phyloP scores from a whole-genome alignment of 2,888 invertebrate genomes.

The Erpobdella octoculata region DNA sequence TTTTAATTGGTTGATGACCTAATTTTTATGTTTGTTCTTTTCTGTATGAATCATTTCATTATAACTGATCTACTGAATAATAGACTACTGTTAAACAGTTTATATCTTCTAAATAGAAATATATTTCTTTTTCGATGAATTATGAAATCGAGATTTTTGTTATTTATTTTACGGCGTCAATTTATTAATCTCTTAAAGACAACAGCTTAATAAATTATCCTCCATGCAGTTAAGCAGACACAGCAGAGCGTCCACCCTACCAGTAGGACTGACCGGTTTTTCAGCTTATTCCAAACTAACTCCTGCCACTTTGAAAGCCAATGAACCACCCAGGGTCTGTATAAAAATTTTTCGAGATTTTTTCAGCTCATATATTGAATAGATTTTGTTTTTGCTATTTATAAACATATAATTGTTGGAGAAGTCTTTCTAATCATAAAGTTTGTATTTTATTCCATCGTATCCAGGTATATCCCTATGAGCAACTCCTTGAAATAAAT shows the following conservation, averaged over 20 bases:
- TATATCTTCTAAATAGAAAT: too few species aligned
- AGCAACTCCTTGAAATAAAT: constrained; percentile 20
- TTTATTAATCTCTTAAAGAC: background rate
- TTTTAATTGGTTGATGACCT: background rate
- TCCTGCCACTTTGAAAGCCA: background rate
- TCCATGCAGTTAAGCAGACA: background rate
- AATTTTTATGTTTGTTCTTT: too few species aligned
- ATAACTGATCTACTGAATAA: too few species aligned
- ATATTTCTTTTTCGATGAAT: too few species aligned
- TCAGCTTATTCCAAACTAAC: constrained; percentile 13
- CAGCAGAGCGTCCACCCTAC: constrained; percentile 19
- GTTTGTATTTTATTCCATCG: too few species aligned
- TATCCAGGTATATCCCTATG: constrained; percentile 27
- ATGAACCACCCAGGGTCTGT: constrained; percentile 14
- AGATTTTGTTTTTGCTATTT: background rate
- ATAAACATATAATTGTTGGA: too few species aligned
- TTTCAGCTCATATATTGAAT: background rate
- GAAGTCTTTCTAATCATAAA: too few species aligned
- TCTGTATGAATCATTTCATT: too few species aligned
- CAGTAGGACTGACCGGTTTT: constrained; percentile 10
- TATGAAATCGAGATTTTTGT: too few species aligned
- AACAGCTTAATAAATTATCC: too few species aligned
- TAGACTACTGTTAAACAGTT: too few species aligned
- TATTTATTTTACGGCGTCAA: too few species aligned
- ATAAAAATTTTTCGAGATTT: background rate